Conservation (phyloP, 2,888 invertebrate genomes). For the Junonia oenone region DNA sequence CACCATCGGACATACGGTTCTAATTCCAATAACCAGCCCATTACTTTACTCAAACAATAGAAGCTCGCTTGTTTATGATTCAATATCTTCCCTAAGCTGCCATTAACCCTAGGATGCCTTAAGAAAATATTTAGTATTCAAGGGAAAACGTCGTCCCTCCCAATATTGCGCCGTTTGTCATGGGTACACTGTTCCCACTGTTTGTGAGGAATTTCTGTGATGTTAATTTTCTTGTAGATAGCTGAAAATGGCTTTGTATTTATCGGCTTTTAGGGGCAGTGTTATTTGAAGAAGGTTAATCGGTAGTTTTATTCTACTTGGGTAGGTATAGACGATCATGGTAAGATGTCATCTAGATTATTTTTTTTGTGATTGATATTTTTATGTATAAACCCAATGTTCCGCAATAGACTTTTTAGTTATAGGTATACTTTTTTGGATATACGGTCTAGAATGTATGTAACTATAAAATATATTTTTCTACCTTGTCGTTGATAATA, state of each 20-base stretch:
- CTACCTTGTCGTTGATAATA: too few species aligned
- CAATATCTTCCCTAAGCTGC: constrained; percentile 17
- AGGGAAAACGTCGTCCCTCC: constrained; percentile 6
- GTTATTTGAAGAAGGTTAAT: too few species aligned
- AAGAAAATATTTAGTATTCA: constrained; percentile 19
- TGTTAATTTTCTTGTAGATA: neutral
- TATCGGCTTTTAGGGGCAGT: neutral
- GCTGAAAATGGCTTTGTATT: neutral
- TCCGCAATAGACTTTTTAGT: too few species aligned
- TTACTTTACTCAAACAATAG: constrained; percentile 8
- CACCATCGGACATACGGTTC: neutral
- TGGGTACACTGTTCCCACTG: neutral
- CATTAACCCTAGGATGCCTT: constrained; percentile 10
- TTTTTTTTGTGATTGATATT: too few species aligned
- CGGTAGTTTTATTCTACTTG: too few species aligned
- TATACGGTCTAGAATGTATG: too few species aligned
- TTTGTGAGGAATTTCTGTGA: neutral
- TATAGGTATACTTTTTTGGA: too few species aligned
- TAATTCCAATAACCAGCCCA: neutral
- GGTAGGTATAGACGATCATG: too few species aligned
- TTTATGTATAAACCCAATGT: too few species aligned
- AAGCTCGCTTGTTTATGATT: constrained; percentile 19
- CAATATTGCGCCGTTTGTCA: constrained; percentile 13
- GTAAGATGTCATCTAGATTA: too few species aligned
- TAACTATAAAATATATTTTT: too few species aligned